Conservation (phyloP, 2,113 vertebrate species). For the Etheostoma spectabile region DNA sequence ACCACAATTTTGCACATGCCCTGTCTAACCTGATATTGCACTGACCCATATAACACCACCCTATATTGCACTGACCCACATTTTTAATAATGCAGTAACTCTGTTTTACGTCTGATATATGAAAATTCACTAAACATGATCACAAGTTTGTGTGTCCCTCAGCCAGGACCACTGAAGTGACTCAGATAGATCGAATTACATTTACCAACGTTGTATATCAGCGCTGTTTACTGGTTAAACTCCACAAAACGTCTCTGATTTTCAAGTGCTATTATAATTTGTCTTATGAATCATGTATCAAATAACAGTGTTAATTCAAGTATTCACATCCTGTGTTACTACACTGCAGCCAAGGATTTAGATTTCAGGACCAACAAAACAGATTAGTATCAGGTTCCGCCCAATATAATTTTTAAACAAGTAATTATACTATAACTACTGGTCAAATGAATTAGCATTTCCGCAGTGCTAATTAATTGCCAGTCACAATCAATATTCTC, state of each 20-base stretch:
- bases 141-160: too few species aligned
- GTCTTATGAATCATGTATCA: background rate
- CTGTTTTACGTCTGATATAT: too few species aligned
- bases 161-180: background rate
- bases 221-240: background rate
- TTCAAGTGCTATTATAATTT: background rate
- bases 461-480: constrained; percentile 24
- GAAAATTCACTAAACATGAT: too few species aligned
- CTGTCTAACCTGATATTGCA: too few species aligned
- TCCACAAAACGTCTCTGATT: background rate
- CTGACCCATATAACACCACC: too few species aligned
- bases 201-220: background rate
- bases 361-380: background rate
- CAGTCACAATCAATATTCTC: constrained; percentile 46
- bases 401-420: background rate
- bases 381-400: background rate
- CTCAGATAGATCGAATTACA: background rate
- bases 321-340: background rate
- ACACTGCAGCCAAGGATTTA: background rate
- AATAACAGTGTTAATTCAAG: background rate
- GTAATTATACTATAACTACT: background rate
- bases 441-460: constrained; percentile 22
- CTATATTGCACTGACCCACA: too few species aligned
- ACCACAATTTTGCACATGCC: too few species aligned
- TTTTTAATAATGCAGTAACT: too few species aligned